phyloP scores from a whole-genome alignment of 2,797 vertebrate species.

The Pangasius krempfi region DNA sequence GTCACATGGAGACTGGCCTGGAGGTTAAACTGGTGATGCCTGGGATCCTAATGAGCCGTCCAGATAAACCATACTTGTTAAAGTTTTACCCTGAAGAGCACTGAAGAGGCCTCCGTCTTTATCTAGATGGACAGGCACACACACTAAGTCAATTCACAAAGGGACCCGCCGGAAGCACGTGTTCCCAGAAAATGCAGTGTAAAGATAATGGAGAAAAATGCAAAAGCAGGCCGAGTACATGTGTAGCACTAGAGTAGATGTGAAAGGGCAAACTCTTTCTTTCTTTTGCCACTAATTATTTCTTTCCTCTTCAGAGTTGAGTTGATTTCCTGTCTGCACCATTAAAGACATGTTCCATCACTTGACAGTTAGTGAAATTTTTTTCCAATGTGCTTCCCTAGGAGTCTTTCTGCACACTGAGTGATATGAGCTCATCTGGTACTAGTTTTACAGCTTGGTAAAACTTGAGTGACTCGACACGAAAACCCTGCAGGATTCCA shows the following conservation, averaged over 20 bases:
- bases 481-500: slow-evolving; percentile 16
- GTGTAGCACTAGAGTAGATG: not conserved
- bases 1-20: not conserved
- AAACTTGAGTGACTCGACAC: slow-evolving; percentile 11
- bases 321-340: slow-evolving; percentile 29
- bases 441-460: slow-evolving; percentile 21
- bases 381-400: slow-evolving; percentile 11
- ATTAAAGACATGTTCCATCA: not conserved
- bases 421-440: slow-evolving; percentile 41
- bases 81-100: not conserved
- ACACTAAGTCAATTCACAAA: slow-evolving; percentile 8
- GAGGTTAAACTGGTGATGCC: slow-evolving; percentile 14
- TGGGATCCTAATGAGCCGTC: slow-evolving; percentile 12
- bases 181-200: slow-evolving; percentile 9
- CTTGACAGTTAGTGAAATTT: not conserved
- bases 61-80: slow-evolving; percentile 18
- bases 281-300: not conserved
- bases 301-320: slow-evolving; percentile 23
- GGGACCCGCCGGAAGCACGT: not conserved
- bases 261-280: not conserved
- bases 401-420: slow-evolving; percentile 6
- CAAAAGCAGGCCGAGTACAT: not conserved
- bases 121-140: not conserved
- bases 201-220: slow-evolving; percentile 30
- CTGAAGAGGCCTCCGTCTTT: not conserved